These are phyloP conservation scores for Drosophila jambulina DNA, from an alignment of 1,140 invertebrate species.

Conservation along the genomic window DNA sequence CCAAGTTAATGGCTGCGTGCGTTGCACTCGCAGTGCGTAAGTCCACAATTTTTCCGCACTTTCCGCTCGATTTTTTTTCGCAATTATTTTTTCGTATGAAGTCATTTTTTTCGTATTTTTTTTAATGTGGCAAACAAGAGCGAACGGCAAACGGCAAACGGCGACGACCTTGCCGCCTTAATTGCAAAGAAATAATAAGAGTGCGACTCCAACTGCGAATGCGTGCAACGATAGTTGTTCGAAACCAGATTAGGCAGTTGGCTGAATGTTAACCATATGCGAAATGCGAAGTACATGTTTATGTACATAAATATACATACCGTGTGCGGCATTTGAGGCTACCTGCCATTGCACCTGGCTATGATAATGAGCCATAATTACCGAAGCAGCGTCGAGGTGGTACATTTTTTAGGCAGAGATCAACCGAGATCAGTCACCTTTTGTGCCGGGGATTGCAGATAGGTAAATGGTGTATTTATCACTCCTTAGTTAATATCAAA, in stretches of 20 bases:
- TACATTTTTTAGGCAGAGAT: constrained; percentile 15
- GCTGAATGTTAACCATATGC: constrained; percentile 12
- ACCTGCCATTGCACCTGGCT: constrained; percentile 29
- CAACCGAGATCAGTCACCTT: constrained; percentile 16
- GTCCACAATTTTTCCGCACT: constrained; percentile 12
- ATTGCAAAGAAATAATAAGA: constrained; percentile 47
- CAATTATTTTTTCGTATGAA: constrained; percentile 71
- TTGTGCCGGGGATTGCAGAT: not conserved
- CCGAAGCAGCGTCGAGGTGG: not conserved
- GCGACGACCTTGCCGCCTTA: constrained; percentile 73
- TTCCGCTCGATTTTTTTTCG: constrained; percentile 8
- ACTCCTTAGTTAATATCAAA: no score
- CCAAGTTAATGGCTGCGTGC: constrained; percentile 34
- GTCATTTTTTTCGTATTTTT: constrained; percentile 59
- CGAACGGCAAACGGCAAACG: constrained; percentile 36
- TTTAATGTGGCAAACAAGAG: constrained; percentile 38
- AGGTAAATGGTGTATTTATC: not conserved
- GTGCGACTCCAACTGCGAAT: constrained; percentile 36
- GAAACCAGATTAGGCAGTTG: constrained; percentile 54
- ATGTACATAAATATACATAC: constrained; percentile 1
- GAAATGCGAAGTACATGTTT: not conserved
- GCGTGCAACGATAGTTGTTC: constrained; percentile 65
- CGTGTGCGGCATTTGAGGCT: constrained; percentile 10
- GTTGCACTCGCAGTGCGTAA: constrained; percentile 60
- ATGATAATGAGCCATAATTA: constrained; percentile 18